phyloP scores from a whole-genome alignment of 2,888 invertebrate genomes.

The Anodontia alba region DNA sequence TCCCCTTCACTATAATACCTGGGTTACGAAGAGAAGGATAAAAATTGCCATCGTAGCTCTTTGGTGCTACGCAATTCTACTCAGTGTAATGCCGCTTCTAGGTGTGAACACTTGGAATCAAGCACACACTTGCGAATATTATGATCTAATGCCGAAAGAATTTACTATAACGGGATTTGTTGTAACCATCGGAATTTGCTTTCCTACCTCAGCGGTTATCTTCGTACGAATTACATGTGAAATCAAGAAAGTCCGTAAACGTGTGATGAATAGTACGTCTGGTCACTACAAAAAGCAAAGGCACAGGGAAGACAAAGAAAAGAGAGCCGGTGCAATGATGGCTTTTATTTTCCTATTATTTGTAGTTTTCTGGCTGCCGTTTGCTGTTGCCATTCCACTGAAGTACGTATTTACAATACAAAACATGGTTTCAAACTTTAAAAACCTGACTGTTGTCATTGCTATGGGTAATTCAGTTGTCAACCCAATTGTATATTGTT shows the following conservation, averaged over 20 bases:
- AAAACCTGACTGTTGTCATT: constrained; percentile 39
- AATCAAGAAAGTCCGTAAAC: background rate
- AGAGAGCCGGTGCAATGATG: constrained; percentile 51
- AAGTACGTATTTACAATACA: constrained; percentile 41
- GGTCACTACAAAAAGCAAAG: background rate
- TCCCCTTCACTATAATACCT: constrained; percentile 53
- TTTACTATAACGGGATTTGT: background rate
- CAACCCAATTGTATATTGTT: constrained; percentile 55
- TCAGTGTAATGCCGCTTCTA: constrained; percentile 21
- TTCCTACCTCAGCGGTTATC: background rate
- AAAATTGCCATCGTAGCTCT: constrained; percentile 37
- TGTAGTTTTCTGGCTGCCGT: constrained; percentile 54
- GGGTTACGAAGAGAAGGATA: constrained; percentile 51
- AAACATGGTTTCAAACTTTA: constrained; percentile 34
- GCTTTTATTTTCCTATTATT: constrained; percentile 50
- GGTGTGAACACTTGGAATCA: background rate
- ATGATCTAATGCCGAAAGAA: background rate
- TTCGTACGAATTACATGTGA: background rate
- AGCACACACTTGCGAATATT: background rate
- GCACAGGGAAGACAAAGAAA: constrained; percentile 30
- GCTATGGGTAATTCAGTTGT: constrained; percentile 53
- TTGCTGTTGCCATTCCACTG: constrained; percentile 35
- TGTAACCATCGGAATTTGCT: background rate
- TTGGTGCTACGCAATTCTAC: constrained; percentile 55
- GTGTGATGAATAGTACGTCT: background rate